Evolutionary conservation across 2,888 invertebrate species (phyloP), one percentile per base, ranked within the genome.

Genomic region (Elysia crispata): DNA sequence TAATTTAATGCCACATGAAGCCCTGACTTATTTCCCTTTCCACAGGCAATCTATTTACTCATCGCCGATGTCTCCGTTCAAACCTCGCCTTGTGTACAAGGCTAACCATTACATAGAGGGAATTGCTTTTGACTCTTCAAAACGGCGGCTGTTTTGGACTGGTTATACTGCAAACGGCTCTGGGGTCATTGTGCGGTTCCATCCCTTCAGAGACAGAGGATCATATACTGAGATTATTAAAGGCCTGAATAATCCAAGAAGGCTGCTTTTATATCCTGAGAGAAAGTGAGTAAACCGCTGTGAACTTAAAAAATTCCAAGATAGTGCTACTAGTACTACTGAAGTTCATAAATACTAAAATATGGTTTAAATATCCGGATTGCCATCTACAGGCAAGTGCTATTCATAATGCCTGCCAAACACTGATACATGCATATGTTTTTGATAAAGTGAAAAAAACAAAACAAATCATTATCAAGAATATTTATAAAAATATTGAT

Each of bases 141-240:
- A 83, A 50, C 86, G 87, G 76, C 82, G 86, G 20, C 80, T 89
- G 1, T 89, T 85, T 82, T 89, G 88, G 88, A 86, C 89, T 5
- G 86, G 85, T 69, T 76, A 83, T 76, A 62, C 70, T 64, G 82
- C 77, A 50, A 84, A 84, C 23, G 83, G 83, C 5, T 79, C 81
- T 23, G 86, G 87, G 30, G 82, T 85, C 57, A 86, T 90, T 23
- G 87, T 86, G 13, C 84, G 86, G 33, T 79, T 89, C 54, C 85
- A 85, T 72, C 72, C 88, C 8, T 83, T 84, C 30, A 83, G 84
- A 15, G 86, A 86, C 54, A 80, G 78, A 18, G 72, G 69, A 23
- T 84, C 87, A 0, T 86, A 87, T 64, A 85, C 84, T 33, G 83
- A 83, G 33, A 82, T 89, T 15, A 74, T 87, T 23, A 82, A 81